Percentiles rank a stretch among this genome's conserved stretches.
phyloP scores from a whole-genome alignment of 2,113 vertebrate genomes.

The Tringa solitaria region DNA sequence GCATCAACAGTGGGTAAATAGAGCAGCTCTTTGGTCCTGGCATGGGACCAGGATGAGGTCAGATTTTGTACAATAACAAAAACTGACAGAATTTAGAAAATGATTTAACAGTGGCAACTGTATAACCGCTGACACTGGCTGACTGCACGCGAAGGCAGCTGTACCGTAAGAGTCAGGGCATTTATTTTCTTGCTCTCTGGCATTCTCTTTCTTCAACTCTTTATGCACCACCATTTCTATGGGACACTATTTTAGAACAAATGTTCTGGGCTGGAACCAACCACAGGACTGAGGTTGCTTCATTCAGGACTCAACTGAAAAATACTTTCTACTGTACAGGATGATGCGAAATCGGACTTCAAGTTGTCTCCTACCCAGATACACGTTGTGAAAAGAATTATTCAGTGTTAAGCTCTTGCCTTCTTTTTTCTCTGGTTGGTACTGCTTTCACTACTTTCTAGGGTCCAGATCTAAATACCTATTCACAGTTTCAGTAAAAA shows the following conservation, averaged over 20 bases:
- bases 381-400: neutral
- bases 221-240: neutral
- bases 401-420: neutral
- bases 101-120: constrained; percentile 34
- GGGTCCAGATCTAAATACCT: neutral
- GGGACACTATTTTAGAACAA: neutral
- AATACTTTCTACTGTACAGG: neutral
- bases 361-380: neutral
- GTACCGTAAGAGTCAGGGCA: neutral
- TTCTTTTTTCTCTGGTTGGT: neutral
- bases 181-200: constrained; percentile 4
- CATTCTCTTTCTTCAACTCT: neutral
- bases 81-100: constrained; percentile 53
- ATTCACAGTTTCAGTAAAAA: neutral
- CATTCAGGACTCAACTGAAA: neutral
- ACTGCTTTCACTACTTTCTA: neutral
- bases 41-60: constrained; percentile 48
- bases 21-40: neutral
- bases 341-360: neutral
- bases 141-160: neutral
- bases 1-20: neutral
- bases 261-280: neutral
- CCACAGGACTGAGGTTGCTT: neutral
- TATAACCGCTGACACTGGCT: neutral
- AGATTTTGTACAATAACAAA: constrained; percentile 44